Base-by-base conservation (phyloP, 2,797 vertebrate genomes). In the Artibeus lituratus region DNA sequence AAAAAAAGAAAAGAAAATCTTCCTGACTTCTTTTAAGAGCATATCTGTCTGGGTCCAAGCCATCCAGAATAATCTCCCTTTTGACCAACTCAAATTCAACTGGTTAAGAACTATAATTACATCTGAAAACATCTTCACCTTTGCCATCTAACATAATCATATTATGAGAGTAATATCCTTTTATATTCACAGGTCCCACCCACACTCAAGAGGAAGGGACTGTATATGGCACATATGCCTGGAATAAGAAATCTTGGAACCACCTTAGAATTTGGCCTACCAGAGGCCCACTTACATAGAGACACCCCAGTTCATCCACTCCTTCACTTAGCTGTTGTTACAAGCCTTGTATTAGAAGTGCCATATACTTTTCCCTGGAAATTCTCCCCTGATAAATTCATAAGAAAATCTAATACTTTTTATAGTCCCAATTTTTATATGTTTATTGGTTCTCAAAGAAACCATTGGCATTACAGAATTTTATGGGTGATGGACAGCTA, bases 401-500 rank as follows among this genome's bases (percentile, higher is more conserved):
- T 69, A n/a, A 77, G 18, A 57, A 81, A 53, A 70, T 35, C 22
- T 35, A 74, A 32, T 72, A 16, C 7, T 35, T 77, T 92, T 65
- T 44, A 47, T 80, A 32, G 35, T 44, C 12, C 77, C 74, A 83
- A 82, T 35, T 89, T 96, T 77, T 65, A 16, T 24, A 37, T 44
- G 47, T 88, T 1, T 11, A 87, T n/a, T 0, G 0, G 95, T 83
- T 32, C 62, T n/a, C 69, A 93, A 92, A 91, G 51, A 70, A 94
- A 97, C 70, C 35, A 0, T 49, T 81, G 86, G 59, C 21, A 1
- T 57, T 39, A 87, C 42, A 55, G 24, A 80, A 29, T n/a, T 49
- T 69, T 73, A 69, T 84, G 72, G 70, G 95, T 76, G 32, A 77
- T 88, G 73, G 91, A 88, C 69, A 97, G 80, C 16, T 70, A 29